Evolutionary conservation across 1,140 invertebrate species (phyloP).

Genomic region (Cataglyphis hispanica): DNA sequence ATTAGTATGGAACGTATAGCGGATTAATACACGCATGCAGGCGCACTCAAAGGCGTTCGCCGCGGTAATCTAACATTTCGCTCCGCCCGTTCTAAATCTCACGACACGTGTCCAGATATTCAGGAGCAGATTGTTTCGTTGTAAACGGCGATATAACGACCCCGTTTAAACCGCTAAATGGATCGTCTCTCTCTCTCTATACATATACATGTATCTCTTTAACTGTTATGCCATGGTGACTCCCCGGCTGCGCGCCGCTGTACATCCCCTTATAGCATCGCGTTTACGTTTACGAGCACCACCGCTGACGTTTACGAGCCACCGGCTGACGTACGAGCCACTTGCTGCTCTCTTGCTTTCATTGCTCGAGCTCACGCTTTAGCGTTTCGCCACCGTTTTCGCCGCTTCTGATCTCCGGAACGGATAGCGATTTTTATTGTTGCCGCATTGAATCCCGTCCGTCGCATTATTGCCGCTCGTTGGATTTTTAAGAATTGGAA

Average conservation of each 20-base stretch:
- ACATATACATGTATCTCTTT: slow-evolving; percentile 80
- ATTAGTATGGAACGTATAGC: background rate
- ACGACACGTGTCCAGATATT: slow-evolving; percentile 52
- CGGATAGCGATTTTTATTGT: slow-evolving; percentile 69
- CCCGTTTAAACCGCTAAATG: slow-evolving; percentile 76
- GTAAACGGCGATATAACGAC: slow-evolving; percentile 73
- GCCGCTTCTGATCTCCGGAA: slow-evolving; percentile 55
- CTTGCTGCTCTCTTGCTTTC: slow-evolving; percentile 84
- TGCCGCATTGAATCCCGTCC: slow-evolving; percentile 36
- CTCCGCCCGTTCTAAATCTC: slow-evolving; percentile 62
- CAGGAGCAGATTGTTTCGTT: slow-evolving; percentile 74
- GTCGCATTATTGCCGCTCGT: slow-evolving; percentile 18
- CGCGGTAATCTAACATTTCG: slow-evolving; percentile 45
- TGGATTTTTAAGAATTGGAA: background rate
- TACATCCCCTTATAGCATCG: slow-evolving; percentile 87
- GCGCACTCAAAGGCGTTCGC: slow-evolving; percentile 43
- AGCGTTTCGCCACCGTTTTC: slow-evolving; percentile 71
- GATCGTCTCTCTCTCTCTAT: slow-evolving; percentile 72
- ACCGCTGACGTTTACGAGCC: slow-evolving; percentile 87
- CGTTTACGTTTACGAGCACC: slow-evolving; percentile 87
- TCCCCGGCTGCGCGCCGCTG: slow-evolving; percentile 79
- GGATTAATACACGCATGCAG: slow-evolving; percentile 19
- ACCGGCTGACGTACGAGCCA: slow-evolving; percentile 87
- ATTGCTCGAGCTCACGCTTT: slow-evolving; percentile 72
- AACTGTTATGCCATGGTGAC: slow-evolving; percentile 84